phyloP scores from a whole-genome alignment of 2,113 vertebrate genomes.

The Boulengeromyrus knoepffleri region DNA sequence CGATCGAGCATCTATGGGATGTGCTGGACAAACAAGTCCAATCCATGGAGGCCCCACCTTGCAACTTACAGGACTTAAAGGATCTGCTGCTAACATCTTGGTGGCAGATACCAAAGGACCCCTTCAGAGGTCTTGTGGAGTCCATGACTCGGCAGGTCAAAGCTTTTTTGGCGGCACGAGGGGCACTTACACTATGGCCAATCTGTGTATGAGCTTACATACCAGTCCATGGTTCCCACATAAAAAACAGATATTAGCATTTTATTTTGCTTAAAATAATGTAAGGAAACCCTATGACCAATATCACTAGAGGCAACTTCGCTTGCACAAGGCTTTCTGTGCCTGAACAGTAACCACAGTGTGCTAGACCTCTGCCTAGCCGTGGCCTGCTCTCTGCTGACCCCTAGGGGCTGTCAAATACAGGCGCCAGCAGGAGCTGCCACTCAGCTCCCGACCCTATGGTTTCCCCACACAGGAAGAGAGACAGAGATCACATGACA shows the following conservation, averaged over 20 bases:
- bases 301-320: background rate
- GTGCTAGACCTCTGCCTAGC: constrained; percentile 5
- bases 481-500: background rate
- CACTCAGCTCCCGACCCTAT: constrained; percentile 25
- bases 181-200: too few species aligned
- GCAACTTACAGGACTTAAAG: background rate
- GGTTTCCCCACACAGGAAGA: background rate
- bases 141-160: background rate
- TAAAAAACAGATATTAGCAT: background rate
- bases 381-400: constrained; percentile 29
- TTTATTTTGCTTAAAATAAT: background rate
- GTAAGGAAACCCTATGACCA: background rate
- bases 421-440: constrained; percentile 22
- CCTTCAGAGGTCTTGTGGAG: background rate
- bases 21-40: background rate
- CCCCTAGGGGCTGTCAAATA: constrained; percentile 38
- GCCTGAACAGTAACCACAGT: constrained; percentile 30
- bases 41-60: background rate
- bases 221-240: background rate
- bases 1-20: background rate
- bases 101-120: background rate
- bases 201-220: background rate
- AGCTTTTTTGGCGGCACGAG: background rate
- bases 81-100: background rate
- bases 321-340: background rate